Base-by-base conservation (phyloP, 2,113 vertebrate genomes). In the Lutjanus erythropterus region DNA sequence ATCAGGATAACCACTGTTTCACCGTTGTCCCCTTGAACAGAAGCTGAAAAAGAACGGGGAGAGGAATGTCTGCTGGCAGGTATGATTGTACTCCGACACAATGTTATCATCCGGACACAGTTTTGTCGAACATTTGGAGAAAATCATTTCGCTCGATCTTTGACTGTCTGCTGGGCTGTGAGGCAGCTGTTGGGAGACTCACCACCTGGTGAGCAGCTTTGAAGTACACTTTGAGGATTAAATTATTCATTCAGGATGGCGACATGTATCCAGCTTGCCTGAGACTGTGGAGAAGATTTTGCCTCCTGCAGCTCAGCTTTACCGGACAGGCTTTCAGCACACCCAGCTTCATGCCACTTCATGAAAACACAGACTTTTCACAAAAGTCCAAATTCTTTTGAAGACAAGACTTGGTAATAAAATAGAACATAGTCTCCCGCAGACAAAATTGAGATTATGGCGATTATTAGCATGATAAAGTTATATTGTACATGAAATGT, bases 221-320 rank as follows among this genome's bases (percentile, higher is more conserved):
- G 97, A 98, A 96, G 96, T 96, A 95, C 96, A 95, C 96, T 98
- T 97, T 97, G 96, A 96, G 96, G 96, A 97, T 97, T 97, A 96
- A 97, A 97, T 97, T 96, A 97, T 98, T 97, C 96, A 97, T 96
- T 96, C 95, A 94, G 96, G 95, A 96, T 71, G 95, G 95, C 93
- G 95, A 95, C 95, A 94, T 93, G 93, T 95, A 96, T 97, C 94
- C 94, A 96, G 95, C 95, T 93, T 94, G 93, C 95, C 95, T 93
- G 94, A 96, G 95, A 96, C 96, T 94, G 96, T 92, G 92, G 95
- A 96, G 94, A 93, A 96, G 96, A 96, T 96, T 96, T 96, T 96
- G 94, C 95, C 95, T 96, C 96, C 96, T 93, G 96, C 95, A 81
- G 96, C 93, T 97, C 81, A 89, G 90, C 94, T 85, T 94, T 94